These are phyloP conservation scores for Thaumetopoea pityocampa DNA, from an alignment of 1,140 invertebrate species.

Conservation along the genomic window DNA sequence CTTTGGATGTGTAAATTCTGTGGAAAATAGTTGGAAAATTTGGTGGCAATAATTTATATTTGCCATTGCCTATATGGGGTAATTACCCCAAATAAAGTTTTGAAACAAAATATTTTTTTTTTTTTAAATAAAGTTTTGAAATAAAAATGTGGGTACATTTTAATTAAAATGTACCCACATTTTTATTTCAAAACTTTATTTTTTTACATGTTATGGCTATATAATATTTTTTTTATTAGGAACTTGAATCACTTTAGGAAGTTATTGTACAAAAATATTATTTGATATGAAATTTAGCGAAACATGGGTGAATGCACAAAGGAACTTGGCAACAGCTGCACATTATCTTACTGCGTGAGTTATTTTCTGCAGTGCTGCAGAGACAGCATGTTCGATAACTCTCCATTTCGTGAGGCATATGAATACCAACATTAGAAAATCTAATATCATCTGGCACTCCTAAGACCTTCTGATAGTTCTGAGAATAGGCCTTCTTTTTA, in stretches of 20 bases:
- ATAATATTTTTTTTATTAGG: too few relatives aligned
- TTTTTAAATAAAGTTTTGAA: not conserved
- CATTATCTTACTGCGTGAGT: conserved; percentile 31
- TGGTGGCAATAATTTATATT: conserved; percentile 15
- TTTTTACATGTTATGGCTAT: not conserved
- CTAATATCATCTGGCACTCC: conserved; percentile 21
- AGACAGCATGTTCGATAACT: conserved; percentile 28
- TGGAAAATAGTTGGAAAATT: conserved; percentile 10
- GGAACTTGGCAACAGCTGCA: conserved; percentile 29
- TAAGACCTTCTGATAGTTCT: conserved; percentile 24
- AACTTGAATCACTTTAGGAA: too few relatives aligned
- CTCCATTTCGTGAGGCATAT: conserved; percentile 24
- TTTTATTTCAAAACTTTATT: conserved; percentile 1
- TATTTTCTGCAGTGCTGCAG: conserved; percentile 32
- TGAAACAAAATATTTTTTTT: too few relatives aligned
- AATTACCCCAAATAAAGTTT: too few relatives aligned
- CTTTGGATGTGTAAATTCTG: conserved; percentile 4
- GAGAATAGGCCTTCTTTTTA: conserved; percentile 17
- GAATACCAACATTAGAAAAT: conserved; percentile 23
- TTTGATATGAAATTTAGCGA: conserved; percentile 29
- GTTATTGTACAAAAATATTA: too few relatives aligned
- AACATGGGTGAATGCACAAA: conserved; percentile 30
- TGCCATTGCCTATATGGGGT: conserved; percentile 3
- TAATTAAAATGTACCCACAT: not conserved
- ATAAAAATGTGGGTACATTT: conserved; percentile 1